Conservation (phyloP, 1,140 invertebrate species). For the Samia ricini region DNA sequence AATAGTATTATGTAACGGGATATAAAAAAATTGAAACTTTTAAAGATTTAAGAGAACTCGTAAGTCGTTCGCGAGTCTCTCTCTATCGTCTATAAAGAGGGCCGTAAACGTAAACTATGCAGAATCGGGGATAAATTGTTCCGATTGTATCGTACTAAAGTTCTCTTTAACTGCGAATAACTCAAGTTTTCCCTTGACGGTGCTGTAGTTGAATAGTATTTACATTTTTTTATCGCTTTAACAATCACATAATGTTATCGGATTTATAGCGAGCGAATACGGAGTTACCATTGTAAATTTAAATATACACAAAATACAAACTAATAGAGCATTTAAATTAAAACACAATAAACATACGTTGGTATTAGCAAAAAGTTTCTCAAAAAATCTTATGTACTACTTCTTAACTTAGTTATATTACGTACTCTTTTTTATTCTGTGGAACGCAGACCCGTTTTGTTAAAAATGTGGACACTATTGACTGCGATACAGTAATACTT, state of each 20-base stretch:
- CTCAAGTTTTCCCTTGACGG: not conserved
- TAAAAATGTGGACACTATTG: too few species aligned
- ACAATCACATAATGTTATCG: not conserved
- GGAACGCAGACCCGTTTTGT: too few species aligned
- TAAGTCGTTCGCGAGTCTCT: slow-evolving; percentile 16
- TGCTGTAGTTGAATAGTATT: not conserved
- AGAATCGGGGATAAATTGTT: not conserved
- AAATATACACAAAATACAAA: too few species aligned
- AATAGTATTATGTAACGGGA: too few species aligned
- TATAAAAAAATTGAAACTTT: not conserved
- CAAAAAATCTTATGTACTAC: too few species aligned
- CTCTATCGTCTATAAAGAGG: slow-evolving; percentile 9
- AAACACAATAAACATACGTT: too few species aligned
- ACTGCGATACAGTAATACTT: too few species aligned
- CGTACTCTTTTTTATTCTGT: too few species aligned
- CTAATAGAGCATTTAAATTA: too few species aligned
- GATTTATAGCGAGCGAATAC: not conserved
- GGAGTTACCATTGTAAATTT: not conserved
- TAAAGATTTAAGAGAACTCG: slow-evolving; percentile 2
- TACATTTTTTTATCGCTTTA: not conserved
- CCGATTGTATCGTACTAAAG: not conserved
- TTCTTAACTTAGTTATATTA: too few species aligned
- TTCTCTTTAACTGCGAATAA: not conserved
- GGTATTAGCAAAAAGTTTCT: too few species aligned
- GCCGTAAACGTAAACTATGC: slow-evolving; percentile 16